Percentiles rank a stretch among this genome's conserved stretches.
Evolutionary conservation across 1,140 invertebrate species (phyloP).

Genomic region (Chlorops oryzae): DNA sequence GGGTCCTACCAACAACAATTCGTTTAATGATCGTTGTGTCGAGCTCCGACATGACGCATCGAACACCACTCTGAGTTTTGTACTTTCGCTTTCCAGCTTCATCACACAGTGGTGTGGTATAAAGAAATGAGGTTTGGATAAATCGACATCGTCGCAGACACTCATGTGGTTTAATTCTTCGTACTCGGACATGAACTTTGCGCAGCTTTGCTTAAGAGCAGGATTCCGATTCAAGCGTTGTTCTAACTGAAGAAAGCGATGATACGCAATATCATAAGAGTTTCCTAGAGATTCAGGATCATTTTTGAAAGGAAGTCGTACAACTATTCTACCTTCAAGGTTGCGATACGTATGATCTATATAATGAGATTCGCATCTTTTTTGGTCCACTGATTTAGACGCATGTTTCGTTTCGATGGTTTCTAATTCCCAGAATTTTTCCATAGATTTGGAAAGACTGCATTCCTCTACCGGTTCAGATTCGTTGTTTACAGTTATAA

Average conservation of each 20-base stretch:
- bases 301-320: constrained; percentile 25
- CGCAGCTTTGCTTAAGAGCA: constrained; percentile 19
- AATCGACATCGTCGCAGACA: background rate
- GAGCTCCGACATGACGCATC: constrained; percentile 15
- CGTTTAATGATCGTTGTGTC: constrained; percentile 37
- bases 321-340: constrained; percentile 19
- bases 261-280: constrained; percentile 17
- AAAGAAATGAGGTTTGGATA: constrained; percentile 17
- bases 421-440: constrained; percentile 29
- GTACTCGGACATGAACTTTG: constrained; percentile 32
- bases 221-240: constrained; percentile 16
- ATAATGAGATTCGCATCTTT: constrained; percentile 21
- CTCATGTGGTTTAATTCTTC: constrained; percentile 24
- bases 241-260: constrained; percentile 23
- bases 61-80: constrained; percentile 34
- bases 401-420: constrained; percentile 16
- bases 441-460: constrained; percentile 1
- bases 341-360: constrained; percentile 14
- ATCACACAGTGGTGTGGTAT: constrained; percentile 33
- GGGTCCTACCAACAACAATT: constrained; percentile 38
- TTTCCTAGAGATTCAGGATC: background rate
- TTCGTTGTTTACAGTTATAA: background rate
- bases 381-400: background rate
- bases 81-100: constrained; percentile 19
- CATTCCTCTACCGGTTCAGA: background rate